Conservation (phyloP, 2,888 invertebrate species). For the Parnassius mnemosyne region DNA sequence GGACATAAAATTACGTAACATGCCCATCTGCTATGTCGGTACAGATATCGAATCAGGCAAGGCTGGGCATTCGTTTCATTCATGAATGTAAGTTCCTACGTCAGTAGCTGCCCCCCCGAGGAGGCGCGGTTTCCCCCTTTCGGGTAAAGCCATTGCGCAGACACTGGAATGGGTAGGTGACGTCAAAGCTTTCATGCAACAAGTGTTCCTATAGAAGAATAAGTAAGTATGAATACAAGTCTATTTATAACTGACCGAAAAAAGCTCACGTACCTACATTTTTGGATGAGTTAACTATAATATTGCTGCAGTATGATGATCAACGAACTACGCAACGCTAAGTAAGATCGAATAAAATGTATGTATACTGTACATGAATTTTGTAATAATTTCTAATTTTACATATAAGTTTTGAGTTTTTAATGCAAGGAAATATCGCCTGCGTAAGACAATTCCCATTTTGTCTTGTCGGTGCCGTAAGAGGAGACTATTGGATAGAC, state of each 20-base stretch:
- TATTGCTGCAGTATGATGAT: no score
- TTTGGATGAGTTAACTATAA: constrained; percentile 16
- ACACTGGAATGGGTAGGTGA: constrained; percentile 57
- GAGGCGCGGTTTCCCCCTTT: constrained; percentile 56
- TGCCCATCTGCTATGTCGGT: constrained; percentile 1
- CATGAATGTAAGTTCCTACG: constrained; percentile 71
- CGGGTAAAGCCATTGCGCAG: constrained; percentile 38
- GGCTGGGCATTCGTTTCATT: constrained; percentile 65
- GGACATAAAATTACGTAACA: constrained; percentile 10
- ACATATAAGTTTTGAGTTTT: no score
- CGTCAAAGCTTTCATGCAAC: constrained; percentile 73
- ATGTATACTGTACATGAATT: no score
- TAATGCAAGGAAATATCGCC: no score
- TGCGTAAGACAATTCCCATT: no score
- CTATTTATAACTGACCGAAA: constrained; percentile 67
- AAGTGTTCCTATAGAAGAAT: constrained; percentile 63
- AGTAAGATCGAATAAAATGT: no score
- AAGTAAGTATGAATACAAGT: constrained; percentile 50
- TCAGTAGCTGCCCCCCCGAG: constrained; percentile 50
- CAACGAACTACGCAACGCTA: no score
- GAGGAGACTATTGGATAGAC: no score
- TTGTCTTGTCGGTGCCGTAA: no score
- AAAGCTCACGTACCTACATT: constrained; percentile 34
- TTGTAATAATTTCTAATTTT: no score
- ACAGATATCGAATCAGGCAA: constrained; percentile 33